Evolutionary conservation across 2,797 vertebrate species (phyloP).

Genomic region (Chromis chromis): DNA sequence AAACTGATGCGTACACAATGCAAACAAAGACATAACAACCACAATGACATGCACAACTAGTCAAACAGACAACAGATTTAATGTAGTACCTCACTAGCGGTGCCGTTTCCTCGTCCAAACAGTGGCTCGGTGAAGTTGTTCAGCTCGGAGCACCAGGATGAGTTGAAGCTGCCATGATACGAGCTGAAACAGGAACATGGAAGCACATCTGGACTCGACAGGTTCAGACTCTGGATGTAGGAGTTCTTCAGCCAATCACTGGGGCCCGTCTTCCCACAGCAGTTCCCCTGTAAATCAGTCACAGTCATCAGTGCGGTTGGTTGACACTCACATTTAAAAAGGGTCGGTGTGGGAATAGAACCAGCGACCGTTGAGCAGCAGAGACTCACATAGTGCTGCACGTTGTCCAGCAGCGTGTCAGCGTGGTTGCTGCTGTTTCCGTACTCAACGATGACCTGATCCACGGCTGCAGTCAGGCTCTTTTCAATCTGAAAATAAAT

Average conservation of each 20-base stretch:
- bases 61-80: too few relatives aligned
- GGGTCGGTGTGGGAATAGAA: too few relatives aligned
- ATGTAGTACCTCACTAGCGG: conserved; percentile 45
- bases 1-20: too few relatives aligned
- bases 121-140: fast-evolving
- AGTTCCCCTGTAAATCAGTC: conserved; percentile 52
- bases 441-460: conserved; percentile 45
- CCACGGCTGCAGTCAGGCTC: conserved; percentile 23
- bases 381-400: conserved; percentile 69
- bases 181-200: conserved; percentile 77
- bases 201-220: conserved; percentile 13
- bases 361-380: too few relatives aligned
- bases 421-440: background rate
- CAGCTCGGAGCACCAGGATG: conserved; percentile 46
- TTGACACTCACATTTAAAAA: too few relatives aligned
- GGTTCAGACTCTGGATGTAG: conserved; percentile 46
- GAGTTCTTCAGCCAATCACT: conserved; percentile 75
- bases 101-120: conserved; percentile 41
- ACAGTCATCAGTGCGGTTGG: background rate
- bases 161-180: fast-evolving
- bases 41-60: too few relatives aligned
- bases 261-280: conserved; percentile 65
- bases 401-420: conserved; percentile 68
- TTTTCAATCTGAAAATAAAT: conserved; percentile 12
- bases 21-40: too few relatives aligned